Evolutionary conservation across 64 coral and sea anemone genomes (phyloP).

Genomic region (Stichodactyla helianthus): DNA sequence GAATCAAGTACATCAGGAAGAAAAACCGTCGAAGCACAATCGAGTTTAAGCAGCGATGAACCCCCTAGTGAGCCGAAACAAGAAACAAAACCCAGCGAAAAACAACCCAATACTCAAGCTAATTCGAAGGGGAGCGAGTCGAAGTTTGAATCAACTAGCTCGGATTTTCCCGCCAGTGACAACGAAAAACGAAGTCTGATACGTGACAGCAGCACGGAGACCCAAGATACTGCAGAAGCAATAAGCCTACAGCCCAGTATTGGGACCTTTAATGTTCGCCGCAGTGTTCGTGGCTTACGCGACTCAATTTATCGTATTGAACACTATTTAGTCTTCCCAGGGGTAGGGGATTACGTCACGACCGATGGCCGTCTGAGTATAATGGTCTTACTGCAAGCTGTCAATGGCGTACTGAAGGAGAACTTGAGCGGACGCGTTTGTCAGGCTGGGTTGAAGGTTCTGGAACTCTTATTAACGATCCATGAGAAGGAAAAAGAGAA

Average conservation of each 20-base stretch:
- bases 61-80: neutral
- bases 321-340: constrained; percentile 72
- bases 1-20: neutral
- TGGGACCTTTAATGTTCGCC: neutral
- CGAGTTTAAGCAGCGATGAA: constrained; percentile 16
- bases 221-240: constrained; percentile 8
- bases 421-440: constrained; percentile 63
- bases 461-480: constrained; percentile 35
- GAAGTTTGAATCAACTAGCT: constrained; percentile 15
- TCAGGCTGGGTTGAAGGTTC: constrained; percentile 31
- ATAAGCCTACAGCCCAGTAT: constrained; percentile 6
- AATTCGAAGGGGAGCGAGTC: neutral
- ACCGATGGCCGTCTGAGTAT: constrained; percentile 74
- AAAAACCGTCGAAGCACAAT: neutral
- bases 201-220: constrained; percentile 16
- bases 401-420: constrained; percentile 60
- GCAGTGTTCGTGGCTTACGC: neutral
- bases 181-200: constrained; percentile 5
- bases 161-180: constrained; percentile 8
- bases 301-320: constrained; percentile 50
- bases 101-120: neutral
- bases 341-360: constrained; percentile 83
- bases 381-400: constrained; percentile 71
- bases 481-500: constrained; percentile 43
- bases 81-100: neutral